Evolutionary conservation across 2,113 vertebrate species (phyloP).

Genomic region (Psittacara wagleri): DNA sequence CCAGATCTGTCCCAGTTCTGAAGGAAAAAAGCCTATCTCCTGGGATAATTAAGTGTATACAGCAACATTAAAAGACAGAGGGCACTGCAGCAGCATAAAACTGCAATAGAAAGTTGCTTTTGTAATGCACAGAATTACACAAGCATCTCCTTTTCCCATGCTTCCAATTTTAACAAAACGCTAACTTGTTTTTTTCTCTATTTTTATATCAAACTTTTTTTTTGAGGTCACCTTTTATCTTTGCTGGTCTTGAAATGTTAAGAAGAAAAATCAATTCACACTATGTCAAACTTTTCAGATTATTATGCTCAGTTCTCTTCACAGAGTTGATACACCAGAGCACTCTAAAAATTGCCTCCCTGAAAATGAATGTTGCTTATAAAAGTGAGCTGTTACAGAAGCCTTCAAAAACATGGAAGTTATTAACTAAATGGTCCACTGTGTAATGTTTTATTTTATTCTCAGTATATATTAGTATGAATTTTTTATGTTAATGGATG

Average conservation of each 20-base stretch:
- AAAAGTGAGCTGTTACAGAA: not conserved
- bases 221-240: not conserved
- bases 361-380: not conserved
- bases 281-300: not conserved
- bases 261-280: not conserved
- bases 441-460: not conserved
- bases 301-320: not conserved
- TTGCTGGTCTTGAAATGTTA: not conserved
- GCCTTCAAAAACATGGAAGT: not conserved
- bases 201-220: not conserved
- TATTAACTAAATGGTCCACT: not conserved
- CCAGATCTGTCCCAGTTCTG: not conserved
- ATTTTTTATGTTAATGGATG: not conserved
- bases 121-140: not conserved
- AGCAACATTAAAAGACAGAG: conserved; percentile 64
- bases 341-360: not conserved
- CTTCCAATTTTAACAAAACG: not conserved
- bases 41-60: conserved; percentile 73
- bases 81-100: conserved; percentile 63
- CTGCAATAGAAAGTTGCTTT: not conserved
- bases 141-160: not conserved
- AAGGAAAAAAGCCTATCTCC: conserved; percentile 16
- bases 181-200: not conserved
- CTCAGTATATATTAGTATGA: not conserved
- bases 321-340: not conserved